A percentile compares a stretch with the other conserved stretches of the same genome.
These are phyloP conservation scores for Apodemia hepburni DNA, from an alignment of 2,888 invertebrate species.

Conservation along the genomic window DNA sequence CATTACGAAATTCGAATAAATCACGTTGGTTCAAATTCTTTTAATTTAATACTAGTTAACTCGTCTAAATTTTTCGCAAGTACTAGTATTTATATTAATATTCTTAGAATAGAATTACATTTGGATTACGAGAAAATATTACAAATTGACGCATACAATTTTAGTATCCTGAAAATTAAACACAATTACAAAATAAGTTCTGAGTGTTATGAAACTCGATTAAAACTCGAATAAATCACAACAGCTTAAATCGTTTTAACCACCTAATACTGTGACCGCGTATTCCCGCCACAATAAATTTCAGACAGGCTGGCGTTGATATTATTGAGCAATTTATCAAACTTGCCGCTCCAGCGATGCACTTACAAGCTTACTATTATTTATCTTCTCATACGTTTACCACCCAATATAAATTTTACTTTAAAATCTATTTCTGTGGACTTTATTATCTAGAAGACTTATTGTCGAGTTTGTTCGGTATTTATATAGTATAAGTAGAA, in stretches of 20 bases:
- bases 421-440: constrained; percentile 1
- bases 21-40: no score
- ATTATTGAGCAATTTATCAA: constrained; percentile 28
- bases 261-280: constrained; percentile 13
- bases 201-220: background rate
- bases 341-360: constrained; percentile 18
- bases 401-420: constrained; percentile 7
- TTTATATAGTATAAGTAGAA: background rate
- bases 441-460: background rate
- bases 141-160: no score
- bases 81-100: no score
- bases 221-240: constrained; percentile 8
- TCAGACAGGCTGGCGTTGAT: constrained; percentile 20
- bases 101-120: no score
- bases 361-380: constrained; percentile 15
- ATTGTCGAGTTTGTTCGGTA: background rate
- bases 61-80: no score
- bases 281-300: constrained; percentile 23
- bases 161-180: no score
- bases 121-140: no score
- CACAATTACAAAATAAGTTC: no score
- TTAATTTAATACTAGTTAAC: no score
- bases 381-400: constrained; percentile 15
- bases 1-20: no score
- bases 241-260: constrained; percentile 13